Percentiles rank a stretch among this genome's conserved stretches.
These are phyloP conservation scores for Dicyrtoma fusca DNA, from an alignment of 2,888 invertebrate species.

Conservation along the genomic window DNA sequence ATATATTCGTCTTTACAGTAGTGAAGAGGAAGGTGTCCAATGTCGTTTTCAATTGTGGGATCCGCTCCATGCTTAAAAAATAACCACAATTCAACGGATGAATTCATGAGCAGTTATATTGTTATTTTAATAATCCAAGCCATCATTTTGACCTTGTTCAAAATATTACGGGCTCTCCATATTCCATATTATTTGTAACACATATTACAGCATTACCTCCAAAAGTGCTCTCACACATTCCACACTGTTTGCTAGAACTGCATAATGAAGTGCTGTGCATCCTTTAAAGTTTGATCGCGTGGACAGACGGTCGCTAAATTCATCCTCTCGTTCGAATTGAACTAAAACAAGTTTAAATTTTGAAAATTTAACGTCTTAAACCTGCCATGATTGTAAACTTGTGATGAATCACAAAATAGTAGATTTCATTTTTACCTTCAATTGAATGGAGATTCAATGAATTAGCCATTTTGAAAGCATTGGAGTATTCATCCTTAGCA, in stretches of 20 bases:
- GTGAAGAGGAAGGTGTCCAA: constrained; percentile 74
- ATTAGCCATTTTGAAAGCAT: constrained; percentile 69
- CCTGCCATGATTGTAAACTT: no score
- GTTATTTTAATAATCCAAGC: neutral
- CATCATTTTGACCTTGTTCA: no score
- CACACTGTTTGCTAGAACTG: constrained; percentile 73
- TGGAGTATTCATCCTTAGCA: constrained; percentile 74
- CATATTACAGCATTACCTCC: constrained; percentile 64
- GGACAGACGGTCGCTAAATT: constrained; percentile 71
- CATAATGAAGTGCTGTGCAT: constrained; percentile 88
- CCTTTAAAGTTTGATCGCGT: constrained; percentile 76
- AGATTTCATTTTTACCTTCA: constrained; percentile 64
- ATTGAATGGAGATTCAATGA: constrained; percentile 72
- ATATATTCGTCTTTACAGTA: constrained; percentile 72
- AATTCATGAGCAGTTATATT: neutral
- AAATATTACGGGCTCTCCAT: no score
- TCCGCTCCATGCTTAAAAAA: constrained; percentile 64
- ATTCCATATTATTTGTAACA: no score
- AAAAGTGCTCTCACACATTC: constrained; percentile 69
- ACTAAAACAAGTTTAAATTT: constrained; percentile 57
- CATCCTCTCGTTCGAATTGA: constrained; percentile 71
- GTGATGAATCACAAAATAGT: neutral
- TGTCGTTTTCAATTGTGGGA: constrained; percentile 74
- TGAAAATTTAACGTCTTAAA: no score
- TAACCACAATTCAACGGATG: neutral